Evolutionary conservation across 2,113 vertebrate genomes (phyloP).

Genomic region (Lucifuga dentata): DNA sequence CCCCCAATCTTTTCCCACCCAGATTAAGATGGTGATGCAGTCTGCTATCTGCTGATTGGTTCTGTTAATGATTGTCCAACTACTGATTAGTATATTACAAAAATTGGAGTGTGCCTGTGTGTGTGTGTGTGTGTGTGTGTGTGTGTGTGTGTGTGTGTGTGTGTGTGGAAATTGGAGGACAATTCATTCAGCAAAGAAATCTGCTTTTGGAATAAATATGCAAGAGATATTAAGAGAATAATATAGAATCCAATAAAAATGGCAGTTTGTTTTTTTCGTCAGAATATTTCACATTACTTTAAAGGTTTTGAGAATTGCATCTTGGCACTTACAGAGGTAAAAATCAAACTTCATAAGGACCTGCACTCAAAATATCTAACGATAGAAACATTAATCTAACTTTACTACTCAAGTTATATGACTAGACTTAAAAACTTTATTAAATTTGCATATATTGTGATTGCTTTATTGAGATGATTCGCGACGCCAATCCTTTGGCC

Average conservation of each 20-base stretch:
- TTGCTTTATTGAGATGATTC: conserved; percentile 8
- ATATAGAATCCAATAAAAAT: conserved; percentile 43
- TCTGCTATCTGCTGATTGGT: conserved; percentile 65
- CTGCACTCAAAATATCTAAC: conserved; percentile 27
- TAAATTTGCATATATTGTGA: conserved; percentile 20
- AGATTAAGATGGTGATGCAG: conserved; percentile 49
- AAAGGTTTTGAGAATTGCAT: conserved; percentile 45
- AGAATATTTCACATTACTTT: conserved; percentile 55
- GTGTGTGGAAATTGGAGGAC: conserved; percentile 41
- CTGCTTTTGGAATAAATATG: conserved; percentile 13
- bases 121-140: no score
- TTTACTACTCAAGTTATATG: conserved; percentile 16
- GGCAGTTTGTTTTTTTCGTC: conserved; percentile 65
- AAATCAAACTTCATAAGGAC: conserved; percentile 31
- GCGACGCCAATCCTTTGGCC: conserved; percentile 8
- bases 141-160: no score
- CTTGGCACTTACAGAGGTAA: conserved; percentile 29
- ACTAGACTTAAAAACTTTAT: conserved; percentile 20
- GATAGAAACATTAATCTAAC: conserved; percentile 30
- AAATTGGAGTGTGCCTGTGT: conserved; percentile 43
- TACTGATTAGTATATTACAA: conserved; percentile 70
- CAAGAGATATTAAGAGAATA: conserved; percentile 42
- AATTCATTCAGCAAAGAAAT: conserved; percentile 40
- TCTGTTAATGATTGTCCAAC: conserved; percentile 74
- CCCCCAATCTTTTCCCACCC: conserved; percentile 1